Evolutionary conservation across 2,113 vertebrate genomes (phyloP).

Genomic region (Tachysurus vachellii): DNA sequence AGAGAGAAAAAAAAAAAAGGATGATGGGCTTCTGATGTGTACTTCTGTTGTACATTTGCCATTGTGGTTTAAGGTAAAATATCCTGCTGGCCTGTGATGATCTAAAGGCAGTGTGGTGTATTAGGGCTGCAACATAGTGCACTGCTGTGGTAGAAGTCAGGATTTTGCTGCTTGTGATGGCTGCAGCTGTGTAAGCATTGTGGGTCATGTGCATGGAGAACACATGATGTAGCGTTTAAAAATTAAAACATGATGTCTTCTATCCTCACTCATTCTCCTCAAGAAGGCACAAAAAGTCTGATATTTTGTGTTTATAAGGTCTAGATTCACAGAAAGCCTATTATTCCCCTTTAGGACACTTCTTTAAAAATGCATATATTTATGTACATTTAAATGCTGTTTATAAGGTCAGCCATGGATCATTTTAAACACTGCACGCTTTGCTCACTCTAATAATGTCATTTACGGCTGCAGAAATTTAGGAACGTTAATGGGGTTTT

Average conservation of each 20-base stretch:
- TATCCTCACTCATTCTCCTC: constrained; percentile 44
- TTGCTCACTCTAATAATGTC: constrained; percentile 66
- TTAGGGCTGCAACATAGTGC: neutral
- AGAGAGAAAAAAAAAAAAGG: neutral
- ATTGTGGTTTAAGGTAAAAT: neutral
- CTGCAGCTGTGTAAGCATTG: constrained; percentile 6
- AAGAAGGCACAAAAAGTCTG: constrained; percentile 47
- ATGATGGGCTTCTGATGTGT: constrained; percentile 21
- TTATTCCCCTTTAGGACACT: constrained; percentile 47
- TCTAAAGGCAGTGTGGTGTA: neutral
- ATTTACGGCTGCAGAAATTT: constrained; percentile 61
- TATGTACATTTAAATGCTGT: constrained; percentile 64
- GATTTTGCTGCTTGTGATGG: neutral
- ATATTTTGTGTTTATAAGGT: constrained; percentile 57
- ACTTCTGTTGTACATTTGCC: constrained; percentile 12
- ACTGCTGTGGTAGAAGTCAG: neutral
- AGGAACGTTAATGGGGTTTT: constrained; percentile 68
- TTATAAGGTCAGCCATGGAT: constrained; percentile 74
- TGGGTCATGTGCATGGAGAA: neutral
- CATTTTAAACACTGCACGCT: constrained; percentile 67
- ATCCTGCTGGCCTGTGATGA: neutral
- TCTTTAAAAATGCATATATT: constrained; percentile 68
- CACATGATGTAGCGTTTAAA: neutral
- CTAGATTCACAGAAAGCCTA: neutral
- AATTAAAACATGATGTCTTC: neutral